Base-by-base conservation (phyloP, 2,888 invertebrate genomes). In the Corbicula japonica region DNA sequence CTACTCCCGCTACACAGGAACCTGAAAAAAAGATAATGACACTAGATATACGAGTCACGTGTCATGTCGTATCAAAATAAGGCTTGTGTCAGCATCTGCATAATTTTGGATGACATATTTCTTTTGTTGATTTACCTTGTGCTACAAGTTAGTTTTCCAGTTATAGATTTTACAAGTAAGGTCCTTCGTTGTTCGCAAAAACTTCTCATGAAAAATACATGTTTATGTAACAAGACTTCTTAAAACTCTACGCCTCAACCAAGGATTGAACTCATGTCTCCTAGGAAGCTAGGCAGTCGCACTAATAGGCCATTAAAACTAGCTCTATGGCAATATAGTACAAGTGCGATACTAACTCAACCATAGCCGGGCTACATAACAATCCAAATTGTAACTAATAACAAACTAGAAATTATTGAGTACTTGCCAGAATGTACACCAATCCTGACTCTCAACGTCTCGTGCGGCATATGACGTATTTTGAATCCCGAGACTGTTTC, bases 1-100 rank as follows among this genome's bases (percentile, higher is more conserved):
- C 98, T 0, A 98, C 97, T 0, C 98, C 98, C 0, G 98, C 97
- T 90, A 97, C 98, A 12, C 97, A 97, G 0, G 97, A 97, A 15
- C 98, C 97, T 75, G 58, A 10, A 50, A 15, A 23, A 71, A 15
- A 66, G 34, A 21, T n/a, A n/a, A 41, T 12, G 15, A 41, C 15
- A 41, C 41, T 15, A 41, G 15, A 41, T 41, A 41, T 41, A 41
- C 41, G n/a, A n/a, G n/a, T n/a, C n/a, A n/a, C n/a, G n/a, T n/a
- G n/a, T n/a, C n/a, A n/a, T n/a, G n/a, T n/a, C n/a, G n/a, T n/a
- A n/a, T n/a, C 4, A 32, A 52, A 26, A 26, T 26, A 23, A 23
- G 12, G 15, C 5, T 26, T 26, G 23, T 56, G 18, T 32, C 32
- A 30, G 23, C 2, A 38, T 23, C 18, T 60, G 41, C 1, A 28